phyloP scores from a whole-genome alignment of 1,140 invertebrate genomes.

The Copidosoma floridanum region DNA sequence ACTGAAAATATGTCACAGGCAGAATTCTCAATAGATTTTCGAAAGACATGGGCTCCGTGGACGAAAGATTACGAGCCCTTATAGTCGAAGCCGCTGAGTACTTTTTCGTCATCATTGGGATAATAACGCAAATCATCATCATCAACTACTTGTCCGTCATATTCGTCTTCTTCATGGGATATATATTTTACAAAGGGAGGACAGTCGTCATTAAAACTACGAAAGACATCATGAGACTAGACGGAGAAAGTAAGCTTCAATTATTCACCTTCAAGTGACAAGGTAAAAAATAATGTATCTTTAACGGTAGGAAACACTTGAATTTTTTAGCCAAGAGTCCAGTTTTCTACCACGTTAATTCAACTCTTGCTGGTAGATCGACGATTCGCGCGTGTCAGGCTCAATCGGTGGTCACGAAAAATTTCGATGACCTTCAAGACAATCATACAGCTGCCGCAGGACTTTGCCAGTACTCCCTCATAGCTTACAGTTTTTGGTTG shows the following conservation, averaged over 20 bases:
- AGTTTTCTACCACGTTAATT: slow-evolving; percentile 71
- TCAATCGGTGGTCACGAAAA: slow-evolving; percentile 38
- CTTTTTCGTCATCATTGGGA: slow-evolving; percentile 60
- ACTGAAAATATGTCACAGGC: slow-evolving; percentile 53
- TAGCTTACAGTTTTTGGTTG: slow-evolving; percentile 71
- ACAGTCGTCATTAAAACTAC: slow-evolving; percentile 80
- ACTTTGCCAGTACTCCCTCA: slow-evolving; percentile 57
- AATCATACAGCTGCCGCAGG: slow-evolving; percentile 22
- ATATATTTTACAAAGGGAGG: slow-evolving; percentile 71
- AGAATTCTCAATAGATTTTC: slow-evolving; percentile 74
- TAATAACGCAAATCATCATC: slow-evolving; percentile 66
- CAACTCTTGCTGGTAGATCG: slow-evolving; percentile 65
- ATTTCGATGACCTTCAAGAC: slow-evolving; percentile 49
- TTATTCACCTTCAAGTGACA: background rate
- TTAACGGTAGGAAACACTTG: no score
- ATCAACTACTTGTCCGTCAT: slow-evolving; percentile 76
- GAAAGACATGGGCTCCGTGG: slow-evolving; percentile 78
- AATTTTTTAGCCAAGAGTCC: slow-evolving; percentile 67
- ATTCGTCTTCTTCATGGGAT: slow-evolving; percentile 62
- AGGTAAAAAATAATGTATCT: no score
- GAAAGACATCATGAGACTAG: slow-evolving; percentile 83
- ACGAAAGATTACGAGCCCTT: slow-evolving; percentile 77
- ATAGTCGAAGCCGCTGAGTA: slow-evolving; percentile 72
- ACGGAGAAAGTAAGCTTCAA: slow-evolving; percentile 77
- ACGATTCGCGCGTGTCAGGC: slow-evolving; percentile 65